Evolutionary conservation across 2,888 invertebrate genomes (phyloP).

Genomic region (Drosophila prostipennis): DNA sequence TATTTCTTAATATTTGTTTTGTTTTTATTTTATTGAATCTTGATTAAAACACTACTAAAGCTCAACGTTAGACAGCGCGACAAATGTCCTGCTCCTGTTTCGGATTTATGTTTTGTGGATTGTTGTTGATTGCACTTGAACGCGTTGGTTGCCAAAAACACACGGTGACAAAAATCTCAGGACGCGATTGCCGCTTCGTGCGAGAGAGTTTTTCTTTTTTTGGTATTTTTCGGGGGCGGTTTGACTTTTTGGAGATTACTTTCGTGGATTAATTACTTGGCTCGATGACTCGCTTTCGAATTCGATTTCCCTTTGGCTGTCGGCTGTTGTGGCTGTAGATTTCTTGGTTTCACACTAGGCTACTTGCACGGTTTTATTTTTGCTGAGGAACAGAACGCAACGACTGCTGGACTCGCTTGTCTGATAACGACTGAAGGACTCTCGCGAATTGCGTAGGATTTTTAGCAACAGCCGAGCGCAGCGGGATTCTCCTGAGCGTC

Average conservation of each 20-base stretch:
- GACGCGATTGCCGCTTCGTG: constrained; percentile 44
- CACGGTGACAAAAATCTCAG: constrained; percentile 64
- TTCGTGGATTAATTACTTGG: constrained; percentile 21
- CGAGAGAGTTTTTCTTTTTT: constrained; percentile 22
- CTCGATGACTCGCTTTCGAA: constrained; percentile 54
- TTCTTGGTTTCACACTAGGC: constrained; percentile 79
- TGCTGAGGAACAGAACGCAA: constrained; percentile 83
- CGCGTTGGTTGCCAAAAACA: constrained; percentile 67
- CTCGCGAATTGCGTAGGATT: constrained; percentile 81
- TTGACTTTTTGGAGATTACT: constrained; percentile 7
- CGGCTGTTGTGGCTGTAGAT: constrained; percentile 38
- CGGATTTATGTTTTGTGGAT: constrained; percentile 25
- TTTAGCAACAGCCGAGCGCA: constrained; percentile 71
- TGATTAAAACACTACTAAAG: constrained; percentile 77
- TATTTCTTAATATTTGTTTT: constrained; percentile 4
- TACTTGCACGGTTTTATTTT: constrained; percentile 74
- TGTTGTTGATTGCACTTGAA: constrained; percentile 79
- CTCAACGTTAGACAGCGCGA: constrained; percentile 76
- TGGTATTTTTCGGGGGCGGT: neutral
- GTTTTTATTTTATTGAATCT: constrained; percentile 5
- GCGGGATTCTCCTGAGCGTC: constrained; percentile 41
- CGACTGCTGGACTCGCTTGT: constrained; percentile 84
- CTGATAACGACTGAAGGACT: constrained; percentile 84
- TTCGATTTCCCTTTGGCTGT: constrained; percentile 40
- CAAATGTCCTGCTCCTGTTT: constrained; percentile 59